Base-by-base conservation (phyloP, 2,113 vertebrate genomes). In the Pachycephala philippinensis region DNA sequence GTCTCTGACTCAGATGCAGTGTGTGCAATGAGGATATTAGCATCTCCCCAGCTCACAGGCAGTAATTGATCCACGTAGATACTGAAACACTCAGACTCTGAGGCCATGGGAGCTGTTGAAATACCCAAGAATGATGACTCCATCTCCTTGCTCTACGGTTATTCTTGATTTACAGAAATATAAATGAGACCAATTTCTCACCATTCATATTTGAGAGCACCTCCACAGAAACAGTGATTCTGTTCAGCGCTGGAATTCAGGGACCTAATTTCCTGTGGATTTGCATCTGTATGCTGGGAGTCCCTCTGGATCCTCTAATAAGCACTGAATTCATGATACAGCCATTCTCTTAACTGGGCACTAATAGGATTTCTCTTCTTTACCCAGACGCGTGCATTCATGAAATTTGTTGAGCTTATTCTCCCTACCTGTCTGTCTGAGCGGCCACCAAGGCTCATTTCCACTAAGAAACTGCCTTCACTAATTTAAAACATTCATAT, bases 401-500 rank as follows among this genome's bases (percentile, higher is more conserved):
- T 23, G 39, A 69, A 82, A 87, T 21, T 19, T 47, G 33, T 35
- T 86, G 54, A 93, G 80, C 52, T 96, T 50, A 66, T 89, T 95
- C 89, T 90, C 60, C 54, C 80, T 74, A 88, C 84, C 81, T 94
- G 83, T 44, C 81, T 69, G 53, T 71, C 88, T 54, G 21, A 92
- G 66, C 0, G 1, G 68, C 64, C 89, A 89, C 82, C 20, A 47
- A 94, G 75, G 71, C 66, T 91, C 39, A 1, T 59, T 95, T 80
- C 77, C 70, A 83, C 91, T 39, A 69, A 72, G 91, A 88, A 91
- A 93, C 63, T 87, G 71, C 90, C 90, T 95, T 80, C 35, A 3
- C 75, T 95, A 76, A 94, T 96, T 94, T 94, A 84, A 90, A 95
- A 83, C 75, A 52, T 83, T 93, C 78, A 59, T 82, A 88, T 78